Evolutionary conservation across 2,888 invertebrate species (phyloP), one percentile per base, ranked within the genome.

Genomic region (Myopa testacea): DNA sequence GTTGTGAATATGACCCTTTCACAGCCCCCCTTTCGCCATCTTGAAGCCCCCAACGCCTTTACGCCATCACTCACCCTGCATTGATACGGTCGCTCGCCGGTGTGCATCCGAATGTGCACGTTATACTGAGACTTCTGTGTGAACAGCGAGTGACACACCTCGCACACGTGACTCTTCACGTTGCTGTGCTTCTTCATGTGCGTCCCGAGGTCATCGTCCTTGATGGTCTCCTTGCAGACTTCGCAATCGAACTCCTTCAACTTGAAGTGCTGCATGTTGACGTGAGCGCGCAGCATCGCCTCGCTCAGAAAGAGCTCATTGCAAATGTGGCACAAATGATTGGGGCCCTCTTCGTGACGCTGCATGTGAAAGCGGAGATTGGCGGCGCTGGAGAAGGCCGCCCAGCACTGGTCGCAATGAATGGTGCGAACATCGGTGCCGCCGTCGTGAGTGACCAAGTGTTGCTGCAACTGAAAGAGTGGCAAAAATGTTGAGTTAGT

Each of bases 111-210:
- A 85, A 93, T 93, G 83, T 96, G 96, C 0, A 96, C 96, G 14
- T 93, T 95, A 81, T 95, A 88, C 86, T 96, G 96, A 0, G 95
- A 95, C 80, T 95, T 93, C 86, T 96, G 96, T 0, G 94, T 95
- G 84, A 96, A 96, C 50, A 93, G 90, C 72, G 94, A 93, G 3
- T 94, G 94, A 86, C 96, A 96, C 7, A 93, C 93, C 0, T 93
- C 92, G 83, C 96, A 96, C 50, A 93, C 92, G 86, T 95, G 94
- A 0, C 95, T 95, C 80, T 94, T 93, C 78, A 86, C 80, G 65
- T 94, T 93, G 55, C 92, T 92, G 88, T 96, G 96, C 0, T 94
- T 94, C 62, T 95, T 91, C 93, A 96, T 93, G 86, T 96, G 96
- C 12, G 82, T 82, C 84, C 95, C 95, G 26, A 94, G 92, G 81